Percentiles rank a stretch among this genome's conserved stretches.
These are phyloP conservation scores for Cryptocephalus primarius DNA, from an alignment of 2,888 invertebrate species.

Conservation along the genomic window DNA sequence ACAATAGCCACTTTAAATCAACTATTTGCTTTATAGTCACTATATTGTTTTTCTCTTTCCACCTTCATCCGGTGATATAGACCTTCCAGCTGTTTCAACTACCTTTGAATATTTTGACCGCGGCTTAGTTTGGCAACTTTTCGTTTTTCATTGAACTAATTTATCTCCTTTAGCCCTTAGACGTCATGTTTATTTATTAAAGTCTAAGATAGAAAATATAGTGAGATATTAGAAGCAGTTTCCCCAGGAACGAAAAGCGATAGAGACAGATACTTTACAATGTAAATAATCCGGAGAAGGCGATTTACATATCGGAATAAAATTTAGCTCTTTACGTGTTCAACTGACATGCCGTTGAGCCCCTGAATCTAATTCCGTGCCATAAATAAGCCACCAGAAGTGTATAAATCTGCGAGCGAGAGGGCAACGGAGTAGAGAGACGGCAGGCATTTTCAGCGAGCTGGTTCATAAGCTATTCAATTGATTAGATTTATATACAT, in stretches of 20 bases:
- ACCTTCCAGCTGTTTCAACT: too few species aligned
- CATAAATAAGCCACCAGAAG: constrained; percentile 14
- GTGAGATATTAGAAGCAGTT: neutral
- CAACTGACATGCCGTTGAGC: constrained; percentile 5
- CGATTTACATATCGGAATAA: constrained; percentile 10
- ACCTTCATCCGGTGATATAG: too few species aligned
- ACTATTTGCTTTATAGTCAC: too few species aligned
- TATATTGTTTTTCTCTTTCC: too few species aligned
- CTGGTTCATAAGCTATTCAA: constrained; percentile 10
- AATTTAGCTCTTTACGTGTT: constrained; percentile 10
- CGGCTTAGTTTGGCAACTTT: too few species aligned
- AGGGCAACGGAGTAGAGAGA: constrained; percentile 1
- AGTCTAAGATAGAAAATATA: too few species aligned
- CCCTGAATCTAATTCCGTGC: constrained; percentile 10
- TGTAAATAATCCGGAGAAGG: constrained; percentile 6
- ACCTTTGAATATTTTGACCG: too few species aligned
- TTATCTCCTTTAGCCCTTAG: too few species aligned
- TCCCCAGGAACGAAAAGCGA: constrained; percentile 1
- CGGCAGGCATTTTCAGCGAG: constrained; percentile 14
- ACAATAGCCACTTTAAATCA: too few species aligned
- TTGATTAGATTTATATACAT: constrained; percentile 10
- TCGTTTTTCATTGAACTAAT: too few species aligned
- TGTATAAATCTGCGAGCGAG: constrained; percentile 14
- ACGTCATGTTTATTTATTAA: too few species aligned
- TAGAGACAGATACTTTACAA: constrained; percentile 5